Base-by-base conservation (phyloP, 2,797 vertebrate species). In the Delichon dasypus region DNA sequence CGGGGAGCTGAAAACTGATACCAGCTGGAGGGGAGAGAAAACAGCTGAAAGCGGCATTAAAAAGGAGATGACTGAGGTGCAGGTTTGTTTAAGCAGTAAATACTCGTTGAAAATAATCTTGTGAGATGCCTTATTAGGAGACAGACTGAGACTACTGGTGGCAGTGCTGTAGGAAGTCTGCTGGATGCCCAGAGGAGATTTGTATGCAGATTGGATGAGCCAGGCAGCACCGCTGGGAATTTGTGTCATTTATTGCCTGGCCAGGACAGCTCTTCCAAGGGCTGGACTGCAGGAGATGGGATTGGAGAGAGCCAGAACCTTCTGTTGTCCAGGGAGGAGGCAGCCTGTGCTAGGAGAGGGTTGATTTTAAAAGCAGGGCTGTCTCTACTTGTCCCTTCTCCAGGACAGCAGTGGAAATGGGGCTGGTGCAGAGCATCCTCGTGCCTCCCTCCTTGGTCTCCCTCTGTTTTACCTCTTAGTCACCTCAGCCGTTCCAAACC, bases 21-120 rank as follows among this genome's bases (percentile, higher is more conserved):
- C 81, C 70, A 89, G 88, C 90, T 94, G 94, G 78, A 94, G 50
- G 55, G 78, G 65, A 90, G 87, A 47, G 40, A 88, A 78, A 84
- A 4, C 62, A 92, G 93, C 94, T 91, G 88, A 91, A 95, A 95
- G 92, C 80, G 74, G 80, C 83, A 82, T 96, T 93, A 58, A n/a
- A 78, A 76, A 61, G 62, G 44, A 79, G 89, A 74, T 73, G 89
- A 84, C 38, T 72, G 80, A 51, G 68, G 90, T 75, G 65, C 68
- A 54, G 58, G 68, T 92, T 94, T 91, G 87, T 94, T 95, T 96
- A 86, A 71, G 82, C 82, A 84, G 82, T 95, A 94, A 95, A 95
- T 96, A 89, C 84, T 93, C 95, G 68, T 96, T 94, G 50, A 66
- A 95, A 90, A 95, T 88, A 85, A 95, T 88, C 75, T 82, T 84